phyloP scores from a whole-genome alignment of 92 coral and sea anemone genomes.

The Umimayanthus kanabou region DNA sequence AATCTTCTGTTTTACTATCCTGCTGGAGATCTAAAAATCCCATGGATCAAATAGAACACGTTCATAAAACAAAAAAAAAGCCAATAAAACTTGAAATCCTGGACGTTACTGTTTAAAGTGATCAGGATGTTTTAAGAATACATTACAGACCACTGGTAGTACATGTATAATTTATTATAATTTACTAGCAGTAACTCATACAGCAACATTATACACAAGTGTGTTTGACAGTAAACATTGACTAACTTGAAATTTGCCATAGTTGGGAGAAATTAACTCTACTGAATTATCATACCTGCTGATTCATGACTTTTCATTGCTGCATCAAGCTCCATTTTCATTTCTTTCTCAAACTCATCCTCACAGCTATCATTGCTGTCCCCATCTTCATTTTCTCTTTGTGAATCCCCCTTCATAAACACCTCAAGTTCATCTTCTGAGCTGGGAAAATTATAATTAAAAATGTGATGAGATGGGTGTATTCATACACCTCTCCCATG shows the following conservation, averaged over 20 bases:
- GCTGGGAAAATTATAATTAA: constrained; percentile 29
- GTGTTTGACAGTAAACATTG: no score
- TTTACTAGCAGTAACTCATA: no score
- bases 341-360: constrained; percentile 93
- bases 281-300: background rate
- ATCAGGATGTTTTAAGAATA: no score
- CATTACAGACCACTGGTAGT: no score
- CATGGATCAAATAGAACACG: background rate
- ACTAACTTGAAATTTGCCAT: no score
- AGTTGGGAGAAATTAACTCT: background rate
- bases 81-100: no score
- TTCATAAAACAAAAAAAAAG: no score
- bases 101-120: no score
- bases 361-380: constrained; percentile 58
- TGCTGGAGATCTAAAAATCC: background rate
- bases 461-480: no score
- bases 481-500: no score
- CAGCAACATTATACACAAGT: no score
- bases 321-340: constrained; percentile 80
- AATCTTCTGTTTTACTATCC: background rate
- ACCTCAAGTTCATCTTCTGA: constrained; percentile 74
- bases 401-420: constrained; percentile 9
- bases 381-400: constrained; percentile 25
- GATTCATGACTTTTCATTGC: constrained; percentile 42
- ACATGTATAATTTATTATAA: no score